Evolutionary conservation across 2,113 vertebrate species (phyloP), one percentile per base, ranked within the genome.

Genomic region (Ceratotherium simum): DNA sequence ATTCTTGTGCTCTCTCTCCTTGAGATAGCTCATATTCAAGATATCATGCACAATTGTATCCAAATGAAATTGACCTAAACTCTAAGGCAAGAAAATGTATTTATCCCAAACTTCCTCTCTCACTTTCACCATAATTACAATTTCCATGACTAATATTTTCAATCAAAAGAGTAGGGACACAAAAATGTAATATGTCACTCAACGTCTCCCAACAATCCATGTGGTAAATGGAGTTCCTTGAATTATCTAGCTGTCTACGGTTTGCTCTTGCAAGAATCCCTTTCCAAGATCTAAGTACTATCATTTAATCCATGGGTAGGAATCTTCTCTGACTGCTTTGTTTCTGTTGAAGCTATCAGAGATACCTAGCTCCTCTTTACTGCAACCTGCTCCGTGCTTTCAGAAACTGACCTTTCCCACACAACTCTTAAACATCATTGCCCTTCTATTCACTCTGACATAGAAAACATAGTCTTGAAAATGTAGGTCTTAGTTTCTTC

Each of bases 61-160:
- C 7, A 95, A 90, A 73, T 82, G 54, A 96, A 96, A 90, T n/a
- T 81, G 48, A 90, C 29, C 62, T 89, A 79, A 87, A 92, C 36
- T 85, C 36, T 89, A 76, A 93, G 46, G 5, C 16, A 46, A 79
- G 46, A 80, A 88, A 84, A 69, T 56, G 3, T 54, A 27, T 81
- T 85, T 93, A 69, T 21, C 10, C 14, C 73, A 67, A 89, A 33
- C 3, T 95, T 81, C 21, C 39, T 92, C 16, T 91, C 72, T 95
- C 1, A 67, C 16, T 23, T 46, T 89, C 39, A 58, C 25, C 29
- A 31, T 84, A 80, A 91, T 46, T 95, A 9, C 18, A 82, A 29
- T 81, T 93, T 89, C 67, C 69, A 60, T 85, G 39, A 54, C 4
- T 82, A 86, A 70, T 56, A 9, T 36, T 17, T 76, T 78, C 65